Evolutionary conservation across 1,140 invertebrate species (phyloP).

Genomic region (Paramacrobiotus metropolitanus): DNA sequence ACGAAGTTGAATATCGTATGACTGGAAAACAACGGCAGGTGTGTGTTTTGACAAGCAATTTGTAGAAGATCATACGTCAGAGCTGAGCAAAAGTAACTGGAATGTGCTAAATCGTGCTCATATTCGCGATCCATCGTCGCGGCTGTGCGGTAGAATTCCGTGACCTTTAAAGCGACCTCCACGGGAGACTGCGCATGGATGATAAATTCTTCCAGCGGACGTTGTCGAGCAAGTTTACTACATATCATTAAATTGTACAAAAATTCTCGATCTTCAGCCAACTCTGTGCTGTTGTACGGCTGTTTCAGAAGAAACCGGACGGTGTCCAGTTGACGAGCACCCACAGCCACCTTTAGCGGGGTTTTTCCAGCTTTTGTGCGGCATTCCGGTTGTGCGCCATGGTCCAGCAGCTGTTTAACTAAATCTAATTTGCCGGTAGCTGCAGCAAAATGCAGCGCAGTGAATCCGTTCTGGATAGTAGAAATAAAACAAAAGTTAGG

Average conservation of each 20-base stretch:
- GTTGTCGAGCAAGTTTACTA: constrained; percentile 83
- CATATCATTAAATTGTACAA: constrained; percentile 96
- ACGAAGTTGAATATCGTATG: constrained; percentile 11
- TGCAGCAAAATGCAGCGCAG: constrained; percentile 78
- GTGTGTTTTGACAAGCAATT: constrained; percentile 66
- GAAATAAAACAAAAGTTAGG: background rate
- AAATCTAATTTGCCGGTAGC: constrained; percentile 82
- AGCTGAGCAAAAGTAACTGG: constrained; percentile 77
- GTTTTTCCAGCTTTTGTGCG: constrained; percentile 54
- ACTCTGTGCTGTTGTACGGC: constrained; percentile 79
- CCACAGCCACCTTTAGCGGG: constrained; percentile 87
- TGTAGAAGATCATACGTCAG: constrained; percentile 90
- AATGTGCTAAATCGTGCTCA: constrained; percentile 77
- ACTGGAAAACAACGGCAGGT: constrained; percentile 83
- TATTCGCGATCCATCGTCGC: constrained; percentile 86
- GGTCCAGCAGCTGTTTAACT: constrained; percentile 76
- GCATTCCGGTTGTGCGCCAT: constrained; percentile 72
- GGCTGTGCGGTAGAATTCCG: constrained; percentile 34
- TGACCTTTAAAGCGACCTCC: constrained; percentile 89
- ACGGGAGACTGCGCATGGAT: constrained; percentile 85
- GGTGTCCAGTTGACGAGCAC: constrained; percentile 82
- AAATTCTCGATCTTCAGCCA: constrained; percentile 90
- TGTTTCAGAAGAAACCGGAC: constrained; percentile 84
- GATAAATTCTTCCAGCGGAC: constrained; percentile 87
- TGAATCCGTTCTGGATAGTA: constrained; percentile 58